These are phyloP conservation scores for Halichoerus grypus DNA, from an alignment of 2,113 vertebrate species.

Conservation along the genomic window DNA sequence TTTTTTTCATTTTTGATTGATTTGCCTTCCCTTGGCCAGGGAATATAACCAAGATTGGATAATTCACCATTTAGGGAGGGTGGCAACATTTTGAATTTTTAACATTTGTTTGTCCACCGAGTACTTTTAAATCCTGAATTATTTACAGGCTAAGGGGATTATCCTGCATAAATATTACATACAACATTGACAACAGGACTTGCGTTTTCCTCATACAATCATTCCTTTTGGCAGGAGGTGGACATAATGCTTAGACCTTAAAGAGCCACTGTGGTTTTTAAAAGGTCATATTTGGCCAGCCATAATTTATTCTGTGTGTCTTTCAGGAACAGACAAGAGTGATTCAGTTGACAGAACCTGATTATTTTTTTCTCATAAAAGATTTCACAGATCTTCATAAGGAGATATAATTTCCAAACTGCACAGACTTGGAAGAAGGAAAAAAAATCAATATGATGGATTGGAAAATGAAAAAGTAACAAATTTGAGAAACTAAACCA, in stretches of 20 bases:
- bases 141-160: conserved; percentile 68
- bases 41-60: conserved; percentile 5
- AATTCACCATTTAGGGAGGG: background rate
- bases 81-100: conserved; percentile 58
- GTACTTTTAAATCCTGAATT: conserved; percentile 76
- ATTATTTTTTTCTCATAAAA: conserved; percentile 73
- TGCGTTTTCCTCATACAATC: background rate
- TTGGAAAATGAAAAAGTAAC: conserved; percentile 57
- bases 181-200: conserved; percentile 13
- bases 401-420: conserved; percentile 58
- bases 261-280: conserved; percentile 72
- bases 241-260: conserved; percentile 46
- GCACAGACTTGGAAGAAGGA: conserved; percentile 14
- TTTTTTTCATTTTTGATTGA: conserved; percentile 26
- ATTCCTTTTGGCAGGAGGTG: conserved; percentile 55
- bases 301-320: conserved; percentile 62
- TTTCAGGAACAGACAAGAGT: conserved; percentile 62
- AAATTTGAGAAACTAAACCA: conserved; percentile 50
- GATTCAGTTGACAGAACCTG: conserved; percentile 52
- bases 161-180: conserved; percentile 75
- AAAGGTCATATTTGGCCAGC: conserved; percentile 72
- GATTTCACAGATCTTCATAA: conserved; percentile 65
- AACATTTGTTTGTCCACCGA: conserved; percentile 64
- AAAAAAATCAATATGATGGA: conserved; percentile 65
- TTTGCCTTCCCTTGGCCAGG: background rate